Evolutionary conservation across 2,888 invertebrate species (phyloP).

Genomic region (Molorchus minor): DNA sequence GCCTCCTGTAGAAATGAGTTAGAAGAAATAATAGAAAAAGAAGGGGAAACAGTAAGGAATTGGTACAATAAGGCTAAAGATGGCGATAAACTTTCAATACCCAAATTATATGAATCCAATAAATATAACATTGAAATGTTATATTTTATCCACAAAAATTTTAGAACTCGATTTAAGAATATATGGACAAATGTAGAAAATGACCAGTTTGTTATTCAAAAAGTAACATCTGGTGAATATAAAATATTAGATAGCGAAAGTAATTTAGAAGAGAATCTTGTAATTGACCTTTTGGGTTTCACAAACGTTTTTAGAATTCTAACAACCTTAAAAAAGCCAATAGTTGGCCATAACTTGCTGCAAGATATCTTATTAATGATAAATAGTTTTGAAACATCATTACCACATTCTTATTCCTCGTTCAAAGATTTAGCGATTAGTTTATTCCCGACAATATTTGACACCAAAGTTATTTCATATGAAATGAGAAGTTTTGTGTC

Average conservation of each 20-base stretch:
- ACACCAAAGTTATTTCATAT: constrained; percentile 77
- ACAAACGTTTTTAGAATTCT: constrained; percentile 72
- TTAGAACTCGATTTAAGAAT: constrained; percentile 65
- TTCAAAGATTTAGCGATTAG: constrained; percentile 72
- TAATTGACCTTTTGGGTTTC: constrained; percentile 71
- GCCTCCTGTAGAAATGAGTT: constrained; percentile 35
- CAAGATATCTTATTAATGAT: constrained; percentile 76
- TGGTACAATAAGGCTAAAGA: constrained; percentile 56
- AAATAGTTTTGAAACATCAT: constrained; percentile 74
- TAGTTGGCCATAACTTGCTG: constrained; percentile 80
- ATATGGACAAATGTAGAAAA: constrained; percentile 54
- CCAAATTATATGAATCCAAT: constrained; percentile 43
- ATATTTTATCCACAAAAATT: constrained; percentile 69
- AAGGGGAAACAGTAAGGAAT: constrained; percentile 51
- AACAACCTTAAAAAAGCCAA: constrained; percentile 70
- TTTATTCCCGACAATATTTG: constrained; percentile 75
- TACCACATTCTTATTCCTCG: constrained; percentile 71
- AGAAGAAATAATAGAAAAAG: constrained; percentile 53
- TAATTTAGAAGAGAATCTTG: constrained; percentile 64
- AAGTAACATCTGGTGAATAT: constrained; percentile 55
- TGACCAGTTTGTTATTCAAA: constrained; percentile 58
- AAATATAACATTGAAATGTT: constrained; percentile 64
- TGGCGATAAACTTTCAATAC: constrained; percentile 51
- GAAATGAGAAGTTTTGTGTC: constrained; percentile 60
- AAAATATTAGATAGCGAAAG: constrained; percentile 53